Percentiles rank a stretch among this genome's conserved stretches.
These are phyloP conservation scores for Octopus sinensis DNA, from an alignment of 1,140 invertebrate genomes.

Conservation along the genomic window DNA sequence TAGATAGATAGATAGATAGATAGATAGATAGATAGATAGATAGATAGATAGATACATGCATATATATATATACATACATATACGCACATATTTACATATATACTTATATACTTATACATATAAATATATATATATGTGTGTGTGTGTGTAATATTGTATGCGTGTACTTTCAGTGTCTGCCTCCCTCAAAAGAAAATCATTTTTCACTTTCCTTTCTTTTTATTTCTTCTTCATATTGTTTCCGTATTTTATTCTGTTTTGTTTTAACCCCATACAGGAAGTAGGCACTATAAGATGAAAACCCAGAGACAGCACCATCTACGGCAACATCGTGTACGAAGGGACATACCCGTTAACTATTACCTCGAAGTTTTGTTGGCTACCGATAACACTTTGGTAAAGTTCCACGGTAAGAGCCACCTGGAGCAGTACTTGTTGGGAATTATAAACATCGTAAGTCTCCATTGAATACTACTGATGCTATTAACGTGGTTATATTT, in stretches of 20 bases:
- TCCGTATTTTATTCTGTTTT: too few species aligned
- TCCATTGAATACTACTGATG: too few species aligned
- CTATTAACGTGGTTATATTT: too few species aligned
- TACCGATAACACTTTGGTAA: background rate
- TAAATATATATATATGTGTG: background rate
- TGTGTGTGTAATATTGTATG: too few species aligned
- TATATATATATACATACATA: background rate
- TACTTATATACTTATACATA: background rate
- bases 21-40: background rate
- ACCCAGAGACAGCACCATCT: too few species aligned
- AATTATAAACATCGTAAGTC: constrained; percentile 8
- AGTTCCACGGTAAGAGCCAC: constrained; percentile 6
- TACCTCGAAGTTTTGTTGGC: constrained; percentile 2
- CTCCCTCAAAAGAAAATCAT: too few species aligned
- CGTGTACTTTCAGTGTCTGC: too few species aligned
- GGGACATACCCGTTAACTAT: background rate
- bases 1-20: background rate
- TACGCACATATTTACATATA: constrained; percentile 1
- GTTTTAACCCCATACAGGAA: too few species aligned
- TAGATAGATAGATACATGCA: constrained; percentile 3
- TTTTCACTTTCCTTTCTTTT: too few species aligned
- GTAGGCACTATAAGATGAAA: too few species aligned
- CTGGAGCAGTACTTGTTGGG: background rate
- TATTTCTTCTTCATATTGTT: too few species aligned
- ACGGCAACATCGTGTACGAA: background rate